A percentile compares a stretch with the other conserved stretches of the same genome.
phyloP scores from a whole-genome alignment of 1,140 invertebrate species.

The Nylanderia fulva region DNA sequence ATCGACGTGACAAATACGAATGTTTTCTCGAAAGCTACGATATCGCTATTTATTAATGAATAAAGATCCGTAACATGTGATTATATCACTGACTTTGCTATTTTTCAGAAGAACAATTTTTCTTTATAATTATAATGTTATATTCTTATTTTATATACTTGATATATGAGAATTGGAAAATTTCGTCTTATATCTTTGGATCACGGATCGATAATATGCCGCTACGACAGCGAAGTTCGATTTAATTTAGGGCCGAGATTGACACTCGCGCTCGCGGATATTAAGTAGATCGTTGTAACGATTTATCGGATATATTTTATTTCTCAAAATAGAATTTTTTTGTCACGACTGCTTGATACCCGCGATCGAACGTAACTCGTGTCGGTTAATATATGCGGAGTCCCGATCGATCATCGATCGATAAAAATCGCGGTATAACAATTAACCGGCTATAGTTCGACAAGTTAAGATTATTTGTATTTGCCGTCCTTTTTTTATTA shows the following conservation, averaged over 20 bases:
- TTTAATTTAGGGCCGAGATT: slow-evolving; percentile 55
- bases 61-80: neutral
- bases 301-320: neutral
- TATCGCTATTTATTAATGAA: neutral
- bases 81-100: neutral
- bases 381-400: slow-evolving; percentile 57
- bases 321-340: slow-evolving; percentile 1
- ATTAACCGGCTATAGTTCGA: slow-evolving; percentile 43
- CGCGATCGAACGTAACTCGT: slow-evolving; percentile 37
- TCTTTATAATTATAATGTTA: neutral
- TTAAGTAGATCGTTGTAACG: slow-evolving; percentile 14
- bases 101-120: neutral
- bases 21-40: neutral
- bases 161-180: neutral
- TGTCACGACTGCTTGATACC: slow-evolving; percentile 35
- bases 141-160: neutral
- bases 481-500: slow-evolving; percentile 46
- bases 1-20: slow-evolving; percentile 2
- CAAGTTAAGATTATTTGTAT: slow-evolving; percentile 56
- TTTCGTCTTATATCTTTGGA: neutral
- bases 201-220: slow-evolving; percentile 4
- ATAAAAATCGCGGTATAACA: slow-evolving; percentile 30
- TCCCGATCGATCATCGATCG: slow-evolving; percentile 57
- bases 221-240: slow-evolving; percentile 6
- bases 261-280: slow-evolving; percentile 52